Percentiles rank a stretch among this genome's conserved stretches.
Conservation (phyloP, 2,888 invertebrate species). For the Spodoptera exigua region DNA sequence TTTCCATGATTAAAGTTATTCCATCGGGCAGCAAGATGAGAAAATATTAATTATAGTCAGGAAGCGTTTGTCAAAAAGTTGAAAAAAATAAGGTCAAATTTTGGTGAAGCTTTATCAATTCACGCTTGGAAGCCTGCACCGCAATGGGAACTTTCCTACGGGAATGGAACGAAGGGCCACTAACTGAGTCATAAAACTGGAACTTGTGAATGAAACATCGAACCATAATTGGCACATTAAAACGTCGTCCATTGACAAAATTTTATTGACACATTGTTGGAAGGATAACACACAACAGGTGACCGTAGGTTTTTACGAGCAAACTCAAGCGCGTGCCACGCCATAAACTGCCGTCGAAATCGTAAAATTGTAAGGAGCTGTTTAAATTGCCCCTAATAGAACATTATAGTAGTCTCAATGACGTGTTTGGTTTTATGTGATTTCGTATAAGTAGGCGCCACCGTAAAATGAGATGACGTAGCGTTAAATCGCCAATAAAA, state of each 20-base stretch:
- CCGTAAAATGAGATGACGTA: constrained; percentile 70
- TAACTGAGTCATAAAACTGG: constrained; percentile 69
- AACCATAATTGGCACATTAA: constrained; percentile 82
- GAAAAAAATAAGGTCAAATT: constrained; percentile 31
- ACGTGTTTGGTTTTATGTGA: constrained; percentile 81
- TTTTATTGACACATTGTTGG: constrained; percentile 81
- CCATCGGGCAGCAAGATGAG: constrained; percentile 17
- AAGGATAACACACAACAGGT: constrained; percentile 83
- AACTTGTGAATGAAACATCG: constrained; percentile 78
- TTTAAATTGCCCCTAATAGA: constrained; percentile 81
- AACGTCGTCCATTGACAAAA: constrained; percentile 81
- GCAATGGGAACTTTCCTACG: constrained; percentile 53
- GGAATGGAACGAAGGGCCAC: constrained; percentile 60
- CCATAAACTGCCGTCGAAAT: constrained; percentile 79
- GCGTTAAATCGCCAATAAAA: constrained; percentile 64
- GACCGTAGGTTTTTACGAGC: constrained; percentile 86
- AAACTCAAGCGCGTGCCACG: constrained; percentile 76
- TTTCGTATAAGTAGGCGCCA: constrained; percentile 74
- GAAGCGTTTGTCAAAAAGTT: constrained; percentile 34
- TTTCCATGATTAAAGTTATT: constrained; percentile 34
- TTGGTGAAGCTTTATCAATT: constrained; percentile 43
- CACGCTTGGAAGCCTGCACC: constrained; percentile 34
- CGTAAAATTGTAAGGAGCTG: constrained; percentile 81
- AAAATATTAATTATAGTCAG: constrained; percentile 41
- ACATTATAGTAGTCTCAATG: constrained; percentile 80